Evolutionary conservation across 2,113 vertebrate genomes (phyloP), one percentile per base, ranked within the genome.

Genomic region (Leiothrix lutea): DNA sequence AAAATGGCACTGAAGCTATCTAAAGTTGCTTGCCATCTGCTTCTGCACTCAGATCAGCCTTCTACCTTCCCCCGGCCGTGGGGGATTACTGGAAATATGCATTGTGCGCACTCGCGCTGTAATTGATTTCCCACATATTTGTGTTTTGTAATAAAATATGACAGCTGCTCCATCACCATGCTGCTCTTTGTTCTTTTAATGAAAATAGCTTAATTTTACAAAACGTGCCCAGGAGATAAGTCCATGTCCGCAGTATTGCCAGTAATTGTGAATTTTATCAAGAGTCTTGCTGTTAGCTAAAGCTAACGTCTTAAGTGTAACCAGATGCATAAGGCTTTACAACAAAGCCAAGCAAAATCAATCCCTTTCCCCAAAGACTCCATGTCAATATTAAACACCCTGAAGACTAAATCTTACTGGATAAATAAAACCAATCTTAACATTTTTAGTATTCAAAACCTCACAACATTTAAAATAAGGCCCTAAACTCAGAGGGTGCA

Each of bases 71-170:
- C 85, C 82, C 13, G 9, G 81, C 75, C 48, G 2, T 35, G 35
- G 28, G 86, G 92, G 81, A 95, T 92, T 92, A 91, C 93, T 95
- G 87, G 78, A 92, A 96, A 95, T 85, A 91, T 31, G 90, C 91
- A 75, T 15, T 51, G 42, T 85, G 91, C 61, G 70, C 72, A 53
- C 57, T 92, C 45, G 2, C 33, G 82, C 87, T 82, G 75, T 82
- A 90, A 96, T 44, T 96, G 93, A 91, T 95, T 96, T 94, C 92
- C 94, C 93, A 94, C 90, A 70, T 94, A 94, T 88, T 95, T 94
- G 94, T 94, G 90, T 90, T 95, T 83, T 80, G 90, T 73, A 96
- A 95, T 94, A 94, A 96, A 96, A 90, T 93, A 95, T 94, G 96
- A 94, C 93, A 95, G 95, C 94, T 96, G 96, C 90, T 95, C 92